phyloP scores from a whole-genome alignment of 2,888 invertebrate species.

The Elysia crispata region DNA sequence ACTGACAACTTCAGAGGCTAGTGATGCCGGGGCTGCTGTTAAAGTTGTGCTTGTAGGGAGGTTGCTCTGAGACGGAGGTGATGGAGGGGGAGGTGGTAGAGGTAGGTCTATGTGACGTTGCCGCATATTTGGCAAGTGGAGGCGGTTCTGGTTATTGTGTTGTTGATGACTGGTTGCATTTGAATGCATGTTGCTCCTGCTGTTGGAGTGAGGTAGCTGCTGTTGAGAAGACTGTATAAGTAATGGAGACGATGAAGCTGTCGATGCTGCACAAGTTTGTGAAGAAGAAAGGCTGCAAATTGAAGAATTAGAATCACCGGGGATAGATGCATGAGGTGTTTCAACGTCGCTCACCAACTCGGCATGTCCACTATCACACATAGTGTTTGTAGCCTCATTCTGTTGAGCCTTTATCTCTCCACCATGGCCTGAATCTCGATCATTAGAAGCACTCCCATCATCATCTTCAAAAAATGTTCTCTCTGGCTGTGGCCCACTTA shows the following conservation, averaged over 20 bases:
- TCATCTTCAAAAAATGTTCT: background rate
- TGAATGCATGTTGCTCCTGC: conserved; percentile 40
- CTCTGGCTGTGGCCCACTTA: background rate
- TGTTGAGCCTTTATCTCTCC: conserved; percentile 43
- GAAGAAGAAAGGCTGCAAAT: conserved; percentile 20
- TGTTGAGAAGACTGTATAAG: conserved; percentile 34
- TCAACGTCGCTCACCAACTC: conserved; percentile 16
- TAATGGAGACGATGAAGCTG: background rate
- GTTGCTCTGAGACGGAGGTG: too few relatives aligned
- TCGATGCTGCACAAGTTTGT: background rate
- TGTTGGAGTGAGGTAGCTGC: conserved; percentile 43
- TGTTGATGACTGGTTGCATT: conserved; percentile 14
- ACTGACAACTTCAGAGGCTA: too few relatives aligned
- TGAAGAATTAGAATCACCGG: conserved; percentile 5
- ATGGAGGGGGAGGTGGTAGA: too few relatives aligned
- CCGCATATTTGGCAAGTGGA: background rate
- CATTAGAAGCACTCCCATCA: conserved; percentile 7
- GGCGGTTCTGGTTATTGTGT: conserved; percentile 33
- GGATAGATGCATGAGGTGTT: background rate
- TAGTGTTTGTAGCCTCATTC: background rate
- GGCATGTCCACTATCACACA: conserved; percentile 16
- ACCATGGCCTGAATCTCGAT: conserved; percentile 46
- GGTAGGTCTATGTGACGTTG: too few relatives aligned
- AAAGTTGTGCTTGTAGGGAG: too few relatives aligned
- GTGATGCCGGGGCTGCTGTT: too few relatives aligned